Base-by-base conservation (phyloP, 2,797 vertebrate species). In the Oreortyx pictus region DNA sequence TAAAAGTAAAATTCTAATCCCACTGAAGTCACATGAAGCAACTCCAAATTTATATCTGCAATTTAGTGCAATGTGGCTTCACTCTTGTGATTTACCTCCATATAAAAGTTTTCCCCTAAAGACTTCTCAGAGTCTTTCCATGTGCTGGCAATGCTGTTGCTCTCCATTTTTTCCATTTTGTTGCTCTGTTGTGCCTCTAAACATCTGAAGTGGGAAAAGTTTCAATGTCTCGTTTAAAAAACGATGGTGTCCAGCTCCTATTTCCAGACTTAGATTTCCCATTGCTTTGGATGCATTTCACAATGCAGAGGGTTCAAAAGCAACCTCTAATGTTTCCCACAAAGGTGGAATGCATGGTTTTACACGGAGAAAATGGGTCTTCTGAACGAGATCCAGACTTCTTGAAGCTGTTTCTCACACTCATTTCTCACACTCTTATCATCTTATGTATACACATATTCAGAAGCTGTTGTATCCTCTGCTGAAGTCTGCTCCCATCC, bases 1-100 rank as follows among this genome's bases (percentile, higher is more conserved):
- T 6, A 1, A 86, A 90, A 93, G 65, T 29, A 33, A 84, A 91
- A 89, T 43, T 62, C 81, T 49, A 44, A 78, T 90, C 39, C 65
- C 72, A 24, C 33, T 65, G 81, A 61, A 94, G 67, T 65, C 1
- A 0, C 57, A 59, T 0, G 0, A 66, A 82, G 71, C 50, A 79
- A 16, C 61, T 91, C 52, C 81, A 57, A 19, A 74, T 90, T 82
- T 77, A 25, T 43, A 43, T 14, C 50, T 90, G 83, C 52, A 61
- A 65, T 95, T 90, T 24, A 35, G 89, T 39, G 88, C 8, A 7
- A 11, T 6, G 39, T 44, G 74, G 29, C 56, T 90, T 70, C 60
- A 16, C 39, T 74, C 27, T 14, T 29, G 27, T 56, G 60, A 71
- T 94, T 92, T 68, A 79, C 44, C 50, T 70, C 47, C 18, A 2